phyloP scores from a whole-genome alignment of 2,113 vertebrate genomes.

The Gymnarchus niloticus region DNA sequence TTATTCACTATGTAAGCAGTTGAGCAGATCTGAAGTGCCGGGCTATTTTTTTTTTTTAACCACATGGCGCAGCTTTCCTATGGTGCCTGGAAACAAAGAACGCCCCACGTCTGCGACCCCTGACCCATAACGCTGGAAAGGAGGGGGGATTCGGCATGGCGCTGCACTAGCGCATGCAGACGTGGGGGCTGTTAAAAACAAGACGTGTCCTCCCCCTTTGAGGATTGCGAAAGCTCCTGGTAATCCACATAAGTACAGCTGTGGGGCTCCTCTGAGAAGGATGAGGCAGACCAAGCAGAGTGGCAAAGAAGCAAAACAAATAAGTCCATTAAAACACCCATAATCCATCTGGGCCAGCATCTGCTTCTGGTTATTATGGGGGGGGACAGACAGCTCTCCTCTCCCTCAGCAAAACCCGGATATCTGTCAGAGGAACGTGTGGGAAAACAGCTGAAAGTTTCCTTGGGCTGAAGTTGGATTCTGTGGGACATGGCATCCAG shows the following conservation, averaged over 20 bases:
- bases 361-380: constrained; percentile 19
- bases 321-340: constrained; percentile 9
- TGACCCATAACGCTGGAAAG: not conserved
- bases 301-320: constrained; percentile 18
- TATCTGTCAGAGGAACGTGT: not conserved
- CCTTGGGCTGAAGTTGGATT: not conserved
- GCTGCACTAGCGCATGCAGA: not conserved
- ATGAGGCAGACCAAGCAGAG: not conserved
- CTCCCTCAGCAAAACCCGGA: not conserved
- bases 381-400: not conserved
- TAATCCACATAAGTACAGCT: not conserved
- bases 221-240: not conserved
- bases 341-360: constrained; percentile 14
- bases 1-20: not conserved
- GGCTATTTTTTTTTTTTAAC: not conserved
- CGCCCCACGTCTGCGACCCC: not conserved
- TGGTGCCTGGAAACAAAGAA: not conserved
- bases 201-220: not conserved
- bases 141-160: not conserved
- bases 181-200: not conserved
- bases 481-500: no score
- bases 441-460: not conserved
- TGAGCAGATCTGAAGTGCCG: not conserved
- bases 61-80: not conserved
- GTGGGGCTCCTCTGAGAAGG: not conserved